Conservation (phyloP, 1,140 invertebrate genomes). For the Rhopalosiphum padi region DNA sequence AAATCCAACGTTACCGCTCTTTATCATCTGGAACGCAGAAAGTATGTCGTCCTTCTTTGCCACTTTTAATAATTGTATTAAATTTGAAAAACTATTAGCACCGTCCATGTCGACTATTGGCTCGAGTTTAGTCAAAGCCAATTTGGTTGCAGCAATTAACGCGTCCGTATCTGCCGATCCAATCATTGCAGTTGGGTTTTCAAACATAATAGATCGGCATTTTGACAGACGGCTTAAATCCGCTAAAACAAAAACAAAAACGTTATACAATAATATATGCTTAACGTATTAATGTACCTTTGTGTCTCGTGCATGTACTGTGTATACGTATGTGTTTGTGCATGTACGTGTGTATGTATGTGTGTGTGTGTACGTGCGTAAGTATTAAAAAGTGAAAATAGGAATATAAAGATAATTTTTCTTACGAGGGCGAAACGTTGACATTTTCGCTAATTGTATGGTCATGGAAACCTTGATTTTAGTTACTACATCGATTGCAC, state of each 20-base stretch:
- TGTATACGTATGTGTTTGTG: too few relatives aligned
- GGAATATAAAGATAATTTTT: neutral
- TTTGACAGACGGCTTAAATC: conserved; percentile 42
- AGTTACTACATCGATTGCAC: neutral
- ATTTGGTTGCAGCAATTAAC: conserved; percentile 68
- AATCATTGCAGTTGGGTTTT: conserved; percentile 70
- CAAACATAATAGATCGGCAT: conserved; percentile 74
- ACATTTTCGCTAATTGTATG: neutral
- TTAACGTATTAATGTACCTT: too few relatives aligned
- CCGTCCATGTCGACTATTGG: conserved; percentile 70
- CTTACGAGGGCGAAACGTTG: neutral
- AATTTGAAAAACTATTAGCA: conserved; percentile 72
- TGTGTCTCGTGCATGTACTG: too few relatives aligned
- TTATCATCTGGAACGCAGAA: conserved; percentile 70
- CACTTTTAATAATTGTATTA: conserved; percentile 72
- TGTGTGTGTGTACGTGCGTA: neutral
- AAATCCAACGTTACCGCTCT: conserved; percentile 66
- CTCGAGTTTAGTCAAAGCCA: conserved; percentile 68
- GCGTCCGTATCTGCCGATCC: conserved; percentile 66
- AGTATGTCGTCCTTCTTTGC: conserved; percentile 75
- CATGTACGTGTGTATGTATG: too few relatives aligned
- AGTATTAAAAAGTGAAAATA: neutral
- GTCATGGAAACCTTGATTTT: neutral
- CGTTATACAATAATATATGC: neutral
- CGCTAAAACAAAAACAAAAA: neutral